These are phyloP conservation scores for Hystrix brachyura DNA, from an alignment of 2,113 vertebrate genomes.

Conservation along the genomic window DNA sequence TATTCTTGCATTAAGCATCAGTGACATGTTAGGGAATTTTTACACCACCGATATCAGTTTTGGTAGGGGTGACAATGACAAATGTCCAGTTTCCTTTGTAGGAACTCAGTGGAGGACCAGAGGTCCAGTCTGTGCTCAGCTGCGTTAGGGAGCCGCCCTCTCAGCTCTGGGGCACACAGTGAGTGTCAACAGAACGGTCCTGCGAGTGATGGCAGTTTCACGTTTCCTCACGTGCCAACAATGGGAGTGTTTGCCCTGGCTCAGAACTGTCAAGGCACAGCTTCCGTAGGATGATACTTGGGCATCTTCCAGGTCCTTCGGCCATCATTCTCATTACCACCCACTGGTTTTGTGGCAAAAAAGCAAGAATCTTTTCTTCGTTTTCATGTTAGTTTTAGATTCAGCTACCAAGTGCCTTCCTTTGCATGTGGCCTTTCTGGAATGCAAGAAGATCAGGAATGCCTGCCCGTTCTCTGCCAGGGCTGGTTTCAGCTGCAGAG, in stretches of 20 bases:
- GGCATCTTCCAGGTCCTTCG: conserved; percentile 87
- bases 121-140: conserved; percentile 91
- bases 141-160: conserved; percentile 94
- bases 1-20: conserved; percentile 95
- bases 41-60: conserved; percentile 90
- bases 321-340: conserved; percentile 94
- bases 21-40: conserved; percentile 92
- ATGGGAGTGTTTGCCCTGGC: conserved; percentile 79
- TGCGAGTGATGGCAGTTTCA: conserved; percentile 85
- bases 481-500: conserved; percentile 92
- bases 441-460: conserved; percentile 87
- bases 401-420: fast-evolving
- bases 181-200: conserved; percentile 88
- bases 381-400: conserved; percentile 93
- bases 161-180: conserved; percentile 89
- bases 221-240: conserved; percentile 87
- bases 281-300: conserved; percentile 90
- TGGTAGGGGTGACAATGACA: conserved; percentile 92
- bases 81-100: conserved; percentile 93
- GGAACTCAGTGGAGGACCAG: conserved; percentile 91
- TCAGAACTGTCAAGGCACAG: conserved; percentile 88
- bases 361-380: conserved; percentile 82
- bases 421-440: conserved; percentile 82
- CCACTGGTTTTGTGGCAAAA: conserved; percentile 92
- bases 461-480: conserved; percentile 90